phyloP scores from a whole-genome alignment of 2,797 vertebrate genomes.

The Schizothorax lantsangensis region DNA sequence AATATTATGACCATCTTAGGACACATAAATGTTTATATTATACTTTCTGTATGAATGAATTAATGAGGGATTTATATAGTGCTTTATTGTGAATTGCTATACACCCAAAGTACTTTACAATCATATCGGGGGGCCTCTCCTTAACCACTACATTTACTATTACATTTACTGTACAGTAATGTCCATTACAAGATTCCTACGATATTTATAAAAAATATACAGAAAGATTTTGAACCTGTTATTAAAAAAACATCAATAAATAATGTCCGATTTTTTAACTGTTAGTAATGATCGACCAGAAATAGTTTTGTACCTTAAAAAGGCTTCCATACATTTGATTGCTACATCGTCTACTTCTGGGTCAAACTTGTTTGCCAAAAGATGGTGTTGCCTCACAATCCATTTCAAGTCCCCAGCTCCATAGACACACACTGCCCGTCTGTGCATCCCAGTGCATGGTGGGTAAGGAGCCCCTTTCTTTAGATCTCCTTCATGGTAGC shows the following conservation, averaged over 20 bases:
- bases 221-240: not conserved
- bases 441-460: conserved; percentile 81
- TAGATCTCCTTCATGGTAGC: conserved; percentile 77
- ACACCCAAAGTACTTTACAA: too few species aligned
- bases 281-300: conserved; percentile 60
- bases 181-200: not conserved
- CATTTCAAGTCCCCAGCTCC: conserved; percentile 87
- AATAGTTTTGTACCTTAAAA: conserved; percentile 80
- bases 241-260: not conserved
- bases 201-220: not conserved
- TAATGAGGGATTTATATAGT: too few species aligned
- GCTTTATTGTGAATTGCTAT: too few species aligned
- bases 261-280: not conserved
- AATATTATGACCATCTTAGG: not conserved
- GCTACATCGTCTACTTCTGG: conserved; percentile 80
- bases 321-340: conserved; percentile 85
- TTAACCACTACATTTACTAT: not conserved
- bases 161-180: not conserved
- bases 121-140: too few species aligned
- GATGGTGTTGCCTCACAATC: conserved; percentile 84
- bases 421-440: conserved; percentile 83
- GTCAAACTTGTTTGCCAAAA: conserved; percentile 95
- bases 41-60: not conserved
- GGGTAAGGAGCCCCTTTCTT: conserved; percentile 81
- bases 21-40: not conserved